Base-by-base conservation (phyloP, 2,888 invertebrate species). In the Dioctria linearis region DNA sequence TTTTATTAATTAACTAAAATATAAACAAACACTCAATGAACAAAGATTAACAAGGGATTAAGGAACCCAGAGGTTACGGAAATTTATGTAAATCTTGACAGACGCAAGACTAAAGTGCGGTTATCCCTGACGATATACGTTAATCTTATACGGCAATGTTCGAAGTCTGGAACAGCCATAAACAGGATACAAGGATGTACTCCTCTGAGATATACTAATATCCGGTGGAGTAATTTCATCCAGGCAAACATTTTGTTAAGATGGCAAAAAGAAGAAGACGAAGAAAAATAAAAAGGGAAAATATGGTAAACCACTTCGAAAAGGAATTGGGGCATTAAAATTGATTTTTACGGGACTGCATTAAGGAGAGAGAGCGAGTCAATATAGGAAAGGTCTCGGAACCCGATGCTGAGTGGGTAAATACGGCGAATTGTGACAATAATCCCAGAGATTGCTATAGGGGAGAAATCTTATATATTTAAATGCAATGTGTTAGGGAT, bases 41-140 rank as follows among this genome's bases (percentile, higher is more conserved):
- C 73, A 81, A 76, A 78, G 81, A 75, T 69, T 59, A 49, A 57
- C 67, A 69, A 61, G 61, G 81, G 69, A 80, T 80, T 80, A 76
- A 46, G 75, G 67, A 67, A 61, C 69, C 69, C 79, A 37, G 65
- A 65, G 80, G 46, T 51, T 54, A 9, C 39, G 51, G 76, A 69
- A 75, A 80, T 69, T 81, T 76, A 81, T 76, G 81, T 61, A 81
- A 81, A 81, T 81, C 81, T 80, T 76, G 76, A 79, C 81, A 80
- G 75, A 80, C 71, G 75, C 67, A 43, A 66, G 78, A 57, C 71
- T 54, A 51, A 46, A 73, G 65, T 43, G 57, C 66, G 65, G 73
- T 81, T 79, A 69, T 71, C 46, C 67, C 51, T 79, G 67, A 51
- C 73, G 73, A 81, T 73, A 73, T 75, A 79, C 76, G 63, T 63